Conservation (phyloP, 2,888 invertebrate genomes). For the Strigamia transsilvanica region DNA sequence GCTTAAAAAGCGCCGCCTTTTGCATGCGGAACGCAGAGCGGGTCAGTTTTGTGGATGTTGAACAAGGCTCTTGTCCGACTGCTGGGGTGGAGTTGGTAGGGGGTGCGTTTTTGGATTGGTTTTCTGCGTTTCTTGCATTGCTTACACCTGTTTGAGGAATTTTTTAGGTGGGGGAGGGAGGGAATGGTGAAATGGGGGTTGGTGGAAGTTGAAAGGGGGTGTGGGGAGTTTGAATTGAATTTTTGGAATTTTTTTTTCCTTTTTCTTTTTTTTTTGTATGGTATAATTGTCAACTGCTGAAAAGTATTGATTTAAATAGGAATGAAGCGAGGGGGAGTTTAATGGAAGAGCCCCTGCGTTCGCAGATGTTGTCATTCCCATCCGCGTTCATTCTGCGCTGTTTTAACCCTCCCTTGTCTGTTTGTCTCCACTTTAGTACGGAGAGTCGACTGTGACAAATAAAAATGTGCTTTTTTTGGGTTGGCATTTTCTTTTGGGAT, state of each 20-base stretch:
- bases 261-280: not conserved
- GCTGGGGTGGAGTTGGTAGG: not conserved
- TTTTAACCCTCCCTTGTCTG: not conserved
- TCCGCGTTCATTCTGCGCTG: slow-evolving; percentile 37
- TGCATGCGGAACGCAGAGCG: slow-evolving; percentile 31
- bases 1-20: slow-evolving; percentile 32
- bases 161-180: not conserved
- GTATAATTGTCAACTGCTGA: slow-evolving; percentile 38
- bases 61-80: slow-evolving; percentile 2
- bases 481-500: not conserved
- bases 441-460: not conserved
- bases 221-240: not conserved
- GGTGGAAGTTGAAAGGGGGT: not conserved
- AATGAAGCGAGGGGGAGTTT: slow-evolving; percentile 41
- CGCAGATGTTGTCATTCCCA: slow-evolving; percentile 50
- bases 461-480: not conserved
- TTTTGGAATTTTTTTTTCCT: slow-evolving; percentile 37
- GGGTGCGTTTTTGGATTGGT: not conserved
- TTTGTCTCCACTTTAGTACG: slow-evolving; percentile 23
- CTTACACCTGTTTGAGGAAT: slow-evolving; percentile 37
- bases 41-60: slow-evolving; percentile 32
- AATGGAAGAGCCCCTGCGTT: slow-evolving; percentile 32
- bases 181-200: not conserved
- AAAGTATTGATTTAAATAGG: slow-evolving; percentile 47
- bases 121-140: not conserved